Evolutionary conservation across 2,113 vertebrate genomes (phyloP), one percentile per base, ranked within the genome.

Genomic region (Cyprinus carpio): DNA sequence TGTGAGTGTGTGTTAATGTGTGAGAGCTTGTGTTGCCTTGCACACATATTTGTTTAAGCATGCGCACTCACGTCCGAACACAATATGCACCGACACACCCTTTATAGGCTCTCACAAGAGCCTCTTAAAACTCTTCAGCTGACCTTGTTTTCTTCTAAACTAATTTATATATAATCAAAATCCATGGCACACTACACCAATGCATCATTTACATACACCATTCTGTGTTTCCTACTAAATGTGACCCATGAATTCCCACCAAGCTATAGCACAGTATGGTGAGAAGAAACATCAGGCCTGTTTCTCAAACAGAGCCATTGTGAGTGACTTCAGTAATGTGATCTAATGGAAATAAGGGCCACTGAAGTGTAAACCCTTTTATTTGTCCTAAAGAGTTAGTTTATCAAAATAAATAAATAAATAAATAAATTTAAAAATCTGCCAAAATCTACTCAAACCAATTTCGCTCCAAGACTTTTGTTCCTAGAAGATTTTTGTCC

Each of bases 301-400:
- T 65, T 76, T 76, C 20, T 76, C 40, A 87, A 84, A 82, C 78
- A 37, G 56, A 60, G 72, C 60, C 71, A 67, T 75, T 84, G 49
- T 76, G 43, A 51, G 58, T 67, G 43, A 64, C 16, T 43, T 46
- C 18, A 72, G 51, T 82, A 84, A 84, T 74, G 78, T 75, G 85
- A 86, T 84, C 82, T 81, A 81, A 29, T 20, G 69, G 67, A 27
- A 75, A 31, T 51, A 58, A 75, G 18, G 75, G 25, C 54, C 64
- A 43, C 37, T 74, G 16, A 34, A 56, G 49, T 23, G 49, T 83
- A 43, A 79, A 78, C 29, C 2, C 8, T 6, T 71, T 4, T 40
- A 40, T n/a, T 71, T 40, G 20, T 23, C 34, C 18, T 71, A 23
- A 69, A 69, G 16, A 16, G 16, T 69, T 37, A 69, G 65, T 31